These are phyloP conservation scores for Eleutherodactylus coqui DNA, from an alignment of 2,797 vertebrate genomes.

Conservation along the genomic window DNA sequence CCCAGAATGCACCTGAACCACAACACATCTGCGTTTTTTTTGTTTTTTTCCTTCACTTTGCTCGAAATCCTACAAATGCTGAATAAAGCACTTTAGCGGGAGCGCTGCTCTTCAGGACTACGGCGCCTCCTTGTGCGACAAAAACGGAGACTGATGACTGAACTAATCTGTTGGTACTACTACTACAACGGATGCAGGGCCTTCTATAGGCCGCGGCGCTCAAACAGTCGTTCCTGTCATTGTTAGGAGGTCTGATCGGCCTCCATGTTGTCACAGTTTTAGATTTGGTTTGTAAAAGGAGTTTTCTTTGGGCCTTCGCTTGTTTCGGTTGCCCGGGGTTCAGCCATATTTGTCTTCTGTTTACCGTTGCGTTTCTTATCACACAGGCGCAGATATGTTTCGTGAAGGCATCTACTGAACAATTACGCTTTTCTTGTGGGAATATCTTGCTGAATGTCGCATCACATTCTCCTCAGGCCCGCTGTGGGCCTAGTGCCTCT, in stretches of 20 bases:
- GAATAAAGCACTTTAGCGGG: constrained; percentile 36
- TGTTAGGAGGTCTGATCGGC: background rate
- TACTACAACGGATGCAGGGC: background rate
- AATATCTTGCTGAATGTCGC: background rate
- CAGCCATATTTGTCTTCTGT: background rate
- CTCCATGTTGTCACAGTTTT: background rate
- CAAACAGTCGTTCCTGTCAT: background rate
- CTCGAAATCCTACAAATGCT: constrained; percentile 4
- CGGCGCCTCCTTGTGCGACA: background rate
- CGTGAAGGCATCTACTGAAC: background rate
- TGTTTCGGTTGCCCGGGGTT: background rate
- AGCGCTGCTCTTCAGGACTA: constrained; percentile 18
- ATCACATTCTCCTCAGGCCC: background rate
- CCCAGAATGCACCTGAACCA: constrained; percentile 22
- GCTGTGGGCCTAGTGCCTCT: background rate
- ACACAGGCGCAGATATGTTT: background rate
- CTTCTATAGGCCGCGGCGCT: background rate
- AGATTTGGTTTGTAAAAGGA: background rate
- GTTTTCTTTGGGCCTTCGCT: background rate
- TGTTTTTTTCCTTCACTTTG: background rate
- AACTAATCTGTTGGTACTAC: background rate
- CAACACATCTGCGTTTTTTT: background rate
- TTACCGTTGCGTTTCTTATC: background rate
- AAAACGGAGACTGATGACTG: constrained; percentile 10
- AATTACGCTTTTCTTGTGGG: background rate